Evolutionary conservation across 2,888 invertebrate species (phyloP).

Genomic region (Drosophila mimetica): DNA sequence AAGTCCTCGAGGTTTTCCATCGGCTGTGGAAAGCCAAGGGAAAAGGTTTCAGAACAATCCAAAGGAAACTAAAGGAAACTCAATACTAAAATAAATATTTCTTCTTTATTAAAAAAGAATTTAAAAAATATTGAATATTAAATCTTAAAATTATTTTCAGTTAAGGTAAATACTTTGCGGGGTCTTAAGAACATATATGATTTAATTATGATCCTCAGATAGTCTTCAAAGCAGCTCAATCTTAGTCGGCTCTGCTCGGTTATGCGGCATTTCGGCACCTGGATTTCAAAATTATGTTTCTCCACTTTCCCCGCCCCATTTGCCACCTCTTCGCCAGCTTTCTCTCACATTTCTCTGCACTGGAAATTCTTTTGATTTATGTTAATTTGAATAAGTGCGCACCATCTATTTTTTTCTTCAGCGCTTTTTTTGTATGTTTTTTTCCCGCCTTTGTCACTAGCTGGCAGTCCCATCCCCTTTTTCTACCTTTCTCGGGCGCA

Average conservation of each 20-base stretch:
- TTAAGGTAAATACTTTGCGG: too few species aligned
- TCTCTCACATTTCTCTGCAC: constrained; percentile 59
- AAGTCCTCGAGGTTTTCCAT: constrained; percentile 10
- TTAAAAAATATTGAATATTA: background rate
- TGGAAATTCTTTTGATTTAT: constrained; percentile 80
- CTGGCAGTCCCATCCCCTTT: background rate
- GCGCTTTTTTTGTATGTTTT: background rate
- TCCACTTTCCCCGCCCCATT: background rate
- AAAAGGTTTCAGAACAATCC: background rate
- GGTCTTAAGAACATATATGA: too few species aligned
- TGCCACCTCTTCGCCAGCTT: background rate
- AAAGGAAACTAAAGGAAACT: too few species aligned
- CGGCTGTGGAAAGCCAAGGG: too few species aligned
- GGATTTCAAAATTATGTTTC: background rate
- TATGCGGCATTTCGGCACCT: background rate
- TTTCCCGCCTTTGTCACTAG: background rate
- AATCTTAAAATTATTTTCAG: too few species aligned
- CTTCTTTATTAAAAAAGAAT: background rate
- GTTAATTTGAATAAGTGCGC: constrained; percentile 80
- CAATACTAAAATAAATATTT: too few species aligned
- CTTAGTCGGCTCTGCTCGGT: background rate
- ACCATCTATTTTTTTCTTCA: constrained; percentile 57
- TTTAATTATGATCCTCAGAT: too few species aligned
- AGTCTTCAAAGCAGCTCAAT: too few species aligned
- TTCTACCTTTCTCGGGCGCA: constrained; percentile 47